Evolutionary conservation across 2,113 vertebrate genomes (phyloP), one percentile per base, ranked within the genome.

Genomic region (Xiphophorus hellerii): DNA sequence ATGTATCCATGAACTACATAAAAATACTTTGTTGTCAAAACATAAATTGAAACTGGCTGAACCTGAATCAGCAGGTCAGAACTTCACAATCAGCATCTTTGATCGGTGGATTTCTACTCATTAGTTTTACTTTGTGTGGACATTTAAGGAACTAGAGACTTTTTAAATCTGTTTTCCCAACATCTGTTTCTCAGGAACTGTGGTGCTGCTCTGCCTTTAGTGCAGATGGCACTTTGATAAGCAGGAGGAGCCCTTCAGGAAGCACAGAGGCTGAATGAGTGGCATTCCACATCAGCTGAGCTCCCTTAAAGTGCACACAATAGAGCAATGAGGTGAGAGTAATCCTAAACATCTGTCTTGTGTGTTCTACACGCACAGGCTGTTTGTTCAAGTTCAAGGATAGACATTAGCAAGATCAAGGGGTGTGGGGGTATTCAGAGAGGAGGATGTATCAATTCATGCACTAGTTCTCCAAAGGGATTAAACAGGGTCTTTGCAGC

Each of bases 301-400:
- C 92, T 86, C 89, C 80, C 86, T 91, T 77, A 90, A 92, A 92
- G 91, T 88, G 89, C 89, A 84, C 89, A 92, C 90, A 92, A 91
- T 90, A 78, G 91, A 92, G 92, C 93, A 90, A 87, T 84, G 93
- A 91, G 91, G 91, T 93, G 92, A 92, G 90, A 90, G 92, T 93
- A 93, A 93, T 93, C 90, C 91, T 90, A 89, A 93, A 93, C 93
- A 93, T 93, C 93, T 93, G 93, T 92, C 90, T 91, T 79, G 70
- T 89, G 81, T 87, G 92, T 91, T 88, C 89, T 90, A 91, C 92
- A 91, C 84, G 88, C 88, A 87, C 89, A 80, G 82, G 78, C 92
- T 91, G 92, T 93, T 93, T 92, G 92, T 90, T 93, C 90, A 90
- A 91, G 91, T 93, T 87, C 90, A 82, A 88, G 88, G 69, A 87